Percentiles rank a stretch among this genome's conserved stretches.
These are phyloP conservation scores for Pelodytes ibericus DNA, from an alignment of 2,797 vertebrate genomes.

Conservation along the genomic window DNA sequence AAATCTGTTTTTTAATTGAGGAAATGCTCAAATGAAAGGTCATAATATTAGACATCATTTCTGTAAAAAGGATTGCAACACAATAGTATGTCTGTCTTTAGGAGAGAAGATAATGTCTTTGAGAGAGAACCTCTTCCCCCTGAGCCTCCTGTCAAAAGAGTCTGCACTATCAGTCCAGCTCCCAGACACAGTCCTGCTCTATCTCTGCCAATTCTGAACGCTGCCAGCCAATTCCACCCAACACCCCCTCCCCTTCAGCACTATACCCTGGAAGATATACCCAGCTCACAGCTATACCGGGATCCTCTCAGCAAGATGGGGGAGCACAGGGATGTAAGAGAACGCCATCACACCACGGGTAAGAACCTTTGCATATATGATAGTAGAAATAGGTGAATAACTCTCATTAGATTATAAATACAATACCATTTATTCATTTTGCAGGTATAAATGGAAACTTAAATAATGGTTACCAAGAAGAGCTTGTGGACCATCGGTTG, in stretches of 20 bases:
- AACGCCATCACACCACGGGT: slow-evolving; percentile 83
- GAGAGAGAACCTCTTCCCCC: slow-evolving; percentile 84
- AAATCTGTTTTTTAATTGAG: no score
- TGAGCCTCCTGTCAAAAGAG: slow-evolving; percentile 90
- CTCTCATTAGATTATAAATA: no score
- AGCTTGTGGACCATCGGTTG: slow-evolving; percentile 95
- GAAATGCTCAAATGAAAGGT: no score
- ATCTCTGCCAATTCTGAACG: slow-evolving; percentile 68
- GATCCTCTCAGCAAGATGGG: slow-evolving; percentile 85
- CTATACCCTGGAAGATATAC: slow-evolving; percentile 95
- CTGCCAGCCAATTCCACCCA: slow-evolving; percentile 86
- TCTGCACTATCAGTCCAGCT: slow-evolving; percentile 97
- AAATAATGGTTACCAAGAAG: slow-evolving; percentile 94
- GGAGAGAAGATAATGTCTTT: slow-evolving; percentile 87
- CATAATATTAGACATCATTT: no score
- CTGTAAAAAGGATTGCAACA: no score
- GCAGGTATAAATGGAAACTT: slow-evolving; percentile 74
- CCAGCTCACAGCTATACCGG: slow-evolving; percentile 86
- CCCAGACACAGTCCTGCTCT: slow-evolving; percentile 95
- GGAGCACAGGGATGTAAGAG: slow-evolving; percentile 91
- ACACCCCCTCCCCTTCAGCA: slow-evolving; percentile 95
- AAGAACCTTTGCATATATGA: slow-evolving; percentile 53
- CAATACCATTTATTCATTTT: not conserved
- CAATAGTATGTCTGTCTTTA: no score
- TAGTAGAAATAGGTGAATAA: not conserved